Evolutionary conservation across 2,113 vertebrate genomes (phyloP).

Genomic region (Crypturellus undulatus): DNA sequence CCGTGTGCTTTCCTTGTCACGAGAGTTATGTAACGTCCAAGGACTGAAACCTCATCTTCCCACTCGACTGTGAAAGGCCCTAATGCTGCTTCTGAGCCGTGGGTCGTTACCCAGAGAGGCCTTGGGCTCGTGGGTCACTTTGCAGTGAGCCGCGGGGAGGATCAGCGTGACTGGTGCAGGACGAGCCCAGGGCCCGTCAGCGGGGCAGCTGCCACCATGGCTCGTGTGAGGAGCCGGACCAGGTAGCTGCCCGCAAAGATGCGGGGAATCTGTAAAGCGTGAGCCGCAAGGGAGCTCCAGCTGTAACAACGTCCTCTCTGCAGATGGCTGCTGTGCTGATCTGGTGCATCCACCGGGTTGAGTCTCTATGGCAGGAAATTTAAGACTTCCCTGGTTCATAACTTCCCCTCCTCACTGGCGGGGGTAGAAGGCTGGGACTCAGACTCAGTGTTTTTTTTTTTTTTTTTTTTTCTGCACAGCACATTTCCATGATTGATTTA

Average conservation of each 20-base stretch:
- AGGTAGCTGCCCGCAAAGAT: not conserved
- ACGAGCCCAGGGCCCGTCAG: rapidly evolving
- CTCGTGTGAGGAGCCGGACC: not conserved
- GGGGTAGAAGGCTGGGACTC: rapidly evolving
- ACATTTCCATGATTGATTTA: not conserved
- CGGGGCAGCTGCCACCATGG: not conserved
- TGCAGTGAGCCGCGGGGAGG: not conserved
- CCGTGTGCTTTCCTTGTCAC: not conserved
- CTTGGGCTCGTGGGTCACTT: not conserved
- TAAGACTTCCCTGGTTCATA: not conserved
- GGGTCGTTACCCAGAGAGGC: not conserved
- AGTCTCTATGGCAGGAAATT: not conserved
- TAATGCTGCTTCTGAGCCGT: rapidly evolving
- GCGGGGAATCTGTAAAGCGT: not conserved
- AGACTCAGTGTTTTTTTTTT: not conserved
- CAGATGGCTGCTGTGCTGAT: not conserved
- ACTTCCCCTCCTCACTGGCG: not conserved
- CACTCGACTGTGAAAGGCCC: rapidly evolving
- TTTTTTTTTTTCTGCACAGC: not conserved
- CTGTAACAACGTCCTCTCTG: not conserved
- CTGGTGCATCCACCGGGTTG: not conserved
- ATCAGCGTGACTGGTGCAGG: not conserved
- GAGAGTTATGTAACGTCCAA: not conserved
- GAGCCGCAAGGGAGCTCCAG: not conserved
- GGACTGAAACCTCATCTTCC: not conserved